Base-by-base conservation (phyloP, 2,888 invertebrate genomes). In the Chymomyza fuscimana region DNA sequence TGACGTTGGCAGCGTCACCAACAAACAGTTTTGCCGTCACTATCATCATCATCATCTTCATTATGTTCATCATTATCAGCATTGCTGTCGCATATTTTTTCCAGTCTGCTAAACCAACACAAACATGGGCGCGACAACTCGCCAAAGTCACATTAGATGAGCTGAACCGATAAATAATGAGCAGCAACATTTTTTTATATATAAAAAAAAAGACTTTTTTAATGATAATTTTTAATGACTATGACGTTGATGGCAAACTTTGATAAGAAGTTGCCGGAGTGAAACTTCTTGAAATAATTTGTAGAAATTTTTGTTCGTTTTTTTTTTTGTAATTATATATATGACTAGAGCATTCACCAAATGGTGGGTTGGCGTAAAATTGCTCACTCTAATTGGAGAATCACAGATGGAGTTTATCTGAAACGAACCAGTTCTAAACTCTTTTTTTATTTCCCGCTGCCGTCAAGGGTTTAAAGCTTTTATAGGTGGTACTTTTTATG, bases 81-180 rank as follows among this genome's bases (percentile, higher is more conserved):
- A 32, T 32, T 32, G 54, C 32, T 29, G 75, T 66, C 73, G 66
- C 69, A 73, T 69, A 76, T 86, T 87, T 46, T 46, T 86, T 87
- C 78, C 82, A 87, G 60, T 68, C 68, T 70, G 74, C 70, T 87
- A 65, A 67, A 36, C 68, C 19, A 71, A 67, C 72, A 66, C 51
- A 70, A 46, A 51, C 50, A 29, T 60, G 29, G 56, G 63, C 10
- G 72, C 71, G 68, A 65, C 70, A 72, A 65, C 32, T 59, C 61
- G 64, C 29, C 67, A 80, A 80, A 72, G 84, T 87, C 88, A 68
- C 81, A 76, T 87, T 76, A 74, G 83, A 86, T 83, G 78, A 70
- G 79, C 68, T 79, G 67, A 67, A 69, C 62, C 67, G 65, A 77
- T 82, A 80, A 70, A 58, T 75, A 82, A 87, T 86, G 80, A 72